phyloP scores from a whole-genome alignment of 1,140 invertebrate species.

The Cyphomyrmex costatus region DNA sequence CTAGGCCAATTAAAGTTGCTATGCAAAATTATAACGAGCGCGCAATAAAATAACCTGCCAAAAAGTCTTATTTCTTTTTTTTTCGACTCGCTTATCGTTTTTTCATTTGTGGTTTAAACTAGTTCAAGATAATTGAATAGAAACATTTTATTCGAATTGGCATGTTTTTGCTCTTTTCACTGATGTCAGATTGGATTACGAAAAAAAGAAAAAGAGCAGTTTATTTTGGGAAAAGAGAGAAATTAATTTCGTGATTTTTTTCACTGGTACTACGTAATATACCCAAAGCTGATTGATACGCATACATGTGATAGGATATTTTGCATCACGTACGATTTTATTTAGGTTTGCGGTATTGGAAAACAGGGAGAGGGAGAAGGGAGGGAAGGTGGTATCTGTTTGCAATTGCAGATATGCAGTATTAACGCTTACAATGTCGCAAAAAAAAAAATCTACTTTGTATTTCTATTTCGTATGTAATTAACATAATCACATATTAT shows the following conservation, averaged over 20 bases:
- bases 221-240: background rate
- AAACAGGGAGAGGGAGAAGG: no score
- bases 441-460: conserved; percentile 7
- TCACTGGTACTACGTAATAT: background rate
- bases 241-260: conserved; percentile 30
- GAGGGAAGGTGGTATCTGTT: background rate
- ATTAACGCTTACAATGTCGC: background rate
- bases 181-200: background rate
- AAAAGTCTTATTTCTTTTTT: conserved; percentile 21
- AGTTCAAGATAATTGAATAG: conserved; percentile 43
- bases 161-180: background rate
- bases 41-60: background rate
- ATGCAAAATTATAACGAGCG: conserved; percentile 26
- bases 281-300: conserved; percentile 4
- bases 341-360: conserved; percentile 23
- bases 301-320: background rate
- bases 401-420: conserved; percentile 29
- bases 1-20: background rate
- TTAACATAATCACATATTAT: background rate
- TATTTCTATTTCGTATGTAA: conserved; percentile 1
- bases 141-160: conserved; percentile 33
- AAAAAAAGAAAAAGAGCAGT: background rate
- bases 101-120: background rate
- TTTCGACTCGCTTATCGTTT: background rate
- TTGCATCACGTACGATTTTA: conserved; percentile 15